A percentile compares a stretch with the other conserved stretches of the same genome.
These are phyloP conservation scores for Phalacrocorax carbo DNA, from an alignment of 2,113 vertebrate species.

Conservation along the genomic window DNA sequence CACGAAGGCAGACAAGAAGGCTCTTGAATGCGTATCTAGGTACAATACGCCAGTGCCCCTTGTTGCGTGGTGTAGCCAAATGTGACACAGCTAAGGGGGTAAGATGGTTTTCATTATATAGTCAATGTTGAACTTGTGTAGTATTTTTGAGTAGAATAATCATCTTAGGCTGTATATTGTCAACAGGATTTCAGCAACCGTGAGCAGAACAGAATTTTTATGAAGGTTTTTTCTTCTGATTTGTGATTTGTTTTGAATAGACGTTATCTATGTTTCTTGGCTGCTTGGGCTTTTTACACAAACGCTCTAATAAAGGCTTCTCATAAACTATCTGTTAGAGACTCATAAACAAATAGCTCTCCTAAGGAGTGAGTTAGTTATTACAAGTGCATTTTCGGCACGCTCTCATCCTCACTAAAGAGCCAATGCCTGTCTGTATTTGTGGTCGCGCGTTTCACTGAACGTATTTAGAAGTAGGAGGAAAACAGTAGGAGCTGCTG, in stretches of 20 bases:
- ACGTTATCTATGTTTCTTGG: background rate
- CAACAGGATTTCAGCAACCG: background rate
- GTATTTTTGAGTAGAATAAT: background rate
- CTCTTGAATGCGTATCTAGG: background rate
- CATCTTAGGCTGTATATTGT: background rate
- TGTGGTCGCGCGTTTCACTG: background rate
- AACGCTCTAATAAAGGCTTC: background rate
- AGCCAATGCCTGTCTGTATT: background rate
- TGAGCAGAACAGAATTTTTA: background rate
- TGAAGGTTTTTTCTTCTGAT: background rate
- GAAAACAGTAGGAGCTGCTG: background rate
- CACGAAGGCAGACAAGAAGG: fast-evolving
- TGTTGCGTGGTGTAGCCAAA: background rate
- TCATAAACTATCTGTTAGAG: background rate
- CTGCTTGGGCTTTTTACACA: background rate
- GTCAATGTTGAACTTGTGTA: background rate
- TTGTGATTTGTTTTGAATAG: background rate
- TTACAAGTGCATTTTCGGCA: background rate
- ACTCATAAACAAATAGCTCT: background rate
- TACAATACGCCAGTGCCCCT: background rate
- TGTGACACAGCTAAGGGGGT: background rate
- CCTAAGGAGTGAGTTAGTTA: background rate
- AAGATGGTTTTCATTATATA: background rate
- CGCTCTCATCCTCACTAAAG: fast-evolving
- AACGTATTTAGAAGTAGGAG: background rate